Base-by-base conservation (phyloP, 2,888 invertebrate genomes). In the Laspeyria flexula region DNA sequence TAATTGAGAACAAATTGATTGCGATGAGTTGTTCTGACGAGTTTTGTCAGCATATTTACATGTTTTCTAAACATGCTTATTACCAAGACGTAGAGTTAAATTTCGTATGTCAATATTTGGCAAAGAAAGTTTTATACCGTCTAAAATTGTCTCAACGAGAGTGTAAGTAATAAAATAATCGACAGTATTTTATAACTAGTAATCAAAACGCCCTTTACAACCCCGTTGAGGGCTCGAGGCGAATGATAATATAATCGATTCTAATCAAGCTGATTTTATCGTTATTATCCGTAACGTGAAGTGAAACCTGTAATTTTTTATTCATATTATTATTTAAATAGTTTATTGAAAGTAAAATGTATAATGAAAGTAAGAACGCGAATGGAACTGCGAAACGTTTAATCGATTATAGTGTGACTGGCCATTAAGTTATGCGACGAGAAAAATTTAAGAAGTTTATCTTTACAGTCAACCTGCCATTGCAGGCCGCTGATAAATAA, bases 131-230 rank as follows among this genome's bases (percentile, higher is more conserved):
- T 58, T 62, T 35, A 40, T 23, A 40, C 16, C 35, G 56, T 39
- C 30, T 11, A 51, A 38, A 23, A 60, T 52, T 55, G 39, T 44
- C 71, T 61, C 48, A 63, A 70, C 60, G 62, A 55, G 49, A 33
- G 53, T 54, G 60, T 59, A 38, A 45, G 43, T 56, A 61, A 63
- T 75, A 69, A 66, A 69, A 55, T 50, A 65, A 57, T 54, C 52
- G 54, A 62, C 70, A 61, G 62, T 47, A 54, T 77, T 71, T 71
- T 71, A 69, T 62, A 55, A 62, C 66, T 35, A 60, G 45, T 65
- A 68, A 71, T 75, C 63, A 43, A 60, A 59, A n/a, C 59, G 60
- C 68, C 76, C 68, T 73, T 70, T 66, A 66, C 59, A 58, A 51
- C 52, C 51, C 54, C 34, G 49, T 15, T 2, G 27, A 70, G 58